These are phyloP conservation scores for Anastrepha obliqua DNA, from an alignment of 1,140 invertebrate genomes.

Conservation along the genomic window DNA sequence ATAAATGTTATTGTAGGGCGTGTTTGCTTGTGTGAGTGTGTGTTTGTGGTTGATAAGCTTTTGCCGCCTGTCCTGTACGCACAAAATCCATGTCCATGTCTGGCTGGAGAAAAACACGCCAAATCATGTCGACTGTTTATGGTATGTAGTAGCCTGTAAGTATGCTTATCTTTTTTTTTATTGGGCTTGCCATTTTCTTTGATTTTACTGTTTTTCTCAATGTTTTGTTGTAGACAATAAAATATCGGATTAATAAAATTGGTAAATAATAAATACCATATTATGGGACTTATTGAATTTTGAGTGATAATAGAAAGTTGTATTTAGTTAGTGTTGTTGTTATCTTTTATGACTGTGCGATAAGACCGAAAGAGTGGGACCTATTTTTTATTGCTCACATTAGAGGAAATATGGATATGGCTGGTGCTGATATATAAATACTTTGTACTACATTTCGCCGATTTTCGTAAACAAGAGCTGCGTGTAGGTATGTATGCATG, in stretches of 20 bases:
- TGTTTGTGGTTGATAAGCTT: not conserved
- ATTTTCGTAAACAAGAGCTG: not conserved
- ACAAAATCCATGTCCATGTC: not conserved
- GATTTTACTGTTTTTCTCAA: not conserved
- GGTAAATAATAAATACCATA: constrained; percentile 70
- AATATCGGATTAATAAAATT: constrained; percentile 70
- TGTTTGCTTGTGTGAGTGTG: constrained; percentile 1
- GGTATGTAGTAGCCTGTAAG: not conserved
- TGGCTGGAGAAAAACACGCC: not conserved
- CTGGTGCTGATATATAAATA: not conserved
- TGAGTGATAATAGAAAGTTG: constrained; percentile 30
- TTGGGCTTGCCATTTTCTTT: not conserved
- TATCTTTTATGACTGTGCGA: constrained; percentile 27
- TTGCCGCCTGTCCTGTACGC: too few species aligned
- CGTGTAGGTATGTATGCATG: too few species aligned
- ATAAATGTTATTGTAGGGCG: constrained; percentile 2
- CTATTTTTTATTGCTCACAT: constrained; percentile 33
- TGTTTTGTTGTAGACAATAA: constrained; percentile 29
- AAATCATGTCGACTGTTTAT: constrained; percentile 13
- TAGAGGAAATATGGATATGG: constrained; percentile 21
- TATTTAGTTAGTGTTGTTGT: not conserved
- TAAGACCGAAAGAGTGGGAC: not conserved
- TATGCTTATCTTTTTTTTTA: constrained; percentile 30
- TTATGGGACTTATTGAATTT: constrained; percentile 53
- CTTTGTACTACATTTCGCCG: not conserved